phyloP scores from a whole-genome alignment of 2,888 invertebrate species.

The Phalera bucephala region DNA sequence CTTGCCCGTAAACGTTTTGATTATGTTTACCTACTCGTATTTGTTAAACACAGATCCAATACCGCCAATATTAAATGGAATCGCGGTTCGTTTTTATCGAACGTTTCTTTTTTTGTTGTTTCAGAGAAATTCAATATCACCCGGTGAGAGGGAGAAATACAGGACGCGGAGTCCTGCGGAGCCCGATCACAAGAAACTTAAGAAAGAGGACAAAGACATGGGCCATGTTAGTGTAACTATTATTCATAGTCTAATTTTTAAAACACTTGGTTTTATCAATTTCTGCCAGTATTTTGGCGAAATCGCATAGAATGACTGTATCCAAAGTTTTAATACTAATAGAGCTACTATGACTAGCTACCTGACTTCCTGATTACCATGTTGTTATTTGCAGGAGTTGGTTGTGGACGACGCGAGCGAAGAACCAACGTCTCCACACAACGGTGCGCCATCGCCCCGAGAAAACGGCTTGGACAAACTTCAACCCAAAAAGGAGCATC shows the following conservation, averaged over 20 bases:
- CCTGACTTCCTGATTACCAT: not conserved
- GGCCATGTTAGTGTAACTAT: conserved; percentile 91
- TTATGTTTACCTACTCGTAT: conserved; percentile 75
- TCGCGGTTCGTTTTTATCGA: conserved; percentile 39
- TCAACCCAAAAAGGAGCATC: conserved; percentile 89
- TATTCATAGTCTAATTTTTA: too few species aligned
- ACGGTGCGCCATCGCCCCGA: conserved; percentile 94
- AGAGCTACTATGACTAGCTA: too few species aligned
- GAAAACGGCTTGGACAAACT: conserved; percentile 93
- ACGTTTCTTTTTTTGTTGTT: conserved; percentile 52
- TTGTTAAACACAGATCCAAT: conserved; percentile 61
- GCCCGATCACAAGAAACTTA: conserved; percentile 87
- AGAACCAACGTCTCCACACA: conserved; percentile 93
- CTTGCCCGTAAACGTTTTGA: conserved; percentile 75
- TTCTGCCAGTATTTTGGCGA: too few species aligned
- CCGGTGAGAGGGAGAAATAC: conserved; percentile 92
- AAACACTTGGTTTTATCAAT: too few species aligned
- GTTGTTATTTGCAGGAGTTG: conserved; percentile 88
- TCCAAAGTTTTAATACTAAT: too few species aligned
- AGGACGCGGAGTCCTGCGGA: conserved; percentile 90
- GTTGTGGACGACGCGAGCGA: conserved; percentile 98
- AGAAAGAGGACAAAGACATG: conserved; percentile 92
- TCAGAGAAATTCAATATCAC: conserved; percentile 93
- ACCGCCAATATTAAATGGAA: conserved; percentile 40
- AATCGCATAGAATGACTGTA: too few species aligned